Evolutionary conservation across 2,113 vertebrate genomes (phyloP).

Genomic region (Ptyas mucosa): DNA sequence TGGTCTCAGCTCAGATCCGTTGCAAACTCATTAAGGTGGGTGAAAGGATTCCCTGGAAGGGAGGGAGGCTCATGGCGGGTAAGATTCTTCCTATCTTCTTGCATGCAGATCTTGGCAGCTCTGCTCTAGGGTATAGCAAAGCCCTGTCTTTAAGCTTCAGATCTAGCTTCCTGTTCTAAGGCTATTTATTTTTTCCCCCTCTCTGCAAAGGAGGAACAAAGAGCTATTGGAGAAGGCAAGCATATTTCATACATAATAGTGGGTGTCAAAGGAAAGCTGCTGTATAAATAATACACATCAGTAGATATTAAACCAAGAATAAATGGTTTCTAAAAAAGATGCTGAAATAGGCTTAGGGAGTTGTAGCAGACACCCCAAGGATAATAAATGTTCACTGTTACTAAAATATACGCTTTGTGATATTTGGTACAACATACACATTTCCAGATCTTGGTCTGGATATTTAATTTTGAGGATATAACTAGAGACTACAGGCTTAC

Average conservation of each 20-base stretch:
- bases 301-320: not conserved
- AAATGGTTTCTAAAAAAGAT: not conserved
- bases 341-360: not conserved
- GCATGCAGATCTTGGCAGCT: not conserved
- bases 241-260: not conserved
- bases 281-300: not conserved
- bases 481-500: not conserved
- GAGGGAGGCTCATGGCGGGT: not conserved
- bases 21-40: constrained; percentile 90
- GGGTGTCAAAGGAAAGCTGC: not conserved
- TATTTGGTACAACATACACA: not conserved
- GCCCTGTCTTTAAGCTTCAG: too few relatives aligned
- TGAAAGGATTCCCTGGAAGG: constrained; percentile 55
- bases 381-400: not conserved
- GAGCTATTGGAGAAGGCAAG: not conserved
- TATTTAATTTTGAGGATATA: not conserved
- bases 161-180: not conserved
- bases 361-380: not conserved
- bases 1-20: constrained; percentile 90
- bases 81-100: not conserved
- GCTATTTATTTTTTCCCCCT: not conserved
- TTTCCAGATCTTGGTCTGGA: not conserved
- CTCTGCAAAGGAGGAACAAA: not conserved
- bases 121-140: not conserved
- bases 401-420: not conserved